Evolutionary conservation across 1,140 invertebrate species (phyloP).

Genomic region (Drosophila novamexicana): DNA sequence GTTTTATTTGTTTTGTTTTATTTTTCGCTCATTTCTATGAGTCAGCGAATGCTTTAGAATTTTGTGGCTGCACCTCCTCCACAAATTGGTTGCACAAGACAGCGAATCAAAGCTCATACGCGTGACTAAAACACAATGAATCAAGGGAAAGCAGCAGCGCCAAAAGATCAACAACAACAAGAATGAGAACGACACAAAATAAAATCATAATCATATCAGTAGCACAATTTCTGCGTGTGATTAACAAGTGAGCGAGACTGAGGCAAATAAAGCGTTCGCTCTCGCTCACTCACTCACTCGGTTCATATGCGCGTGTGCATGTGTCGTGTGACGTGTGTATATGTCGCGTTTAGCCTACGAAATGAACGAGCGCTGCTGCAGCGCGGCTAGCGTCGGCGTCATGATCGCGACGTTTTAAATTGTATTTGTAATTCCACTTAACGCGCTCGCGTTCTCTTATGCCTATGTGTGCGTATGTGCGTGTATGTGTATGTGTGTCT

Average conservation of each 20-base stretch:
- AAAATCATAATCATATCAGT: conserved; percentile 71
- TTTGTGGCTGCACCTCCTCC: conserved; percentile 3
- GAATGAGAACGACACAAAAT: conserved; percentile 32
- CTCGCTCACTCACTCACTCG: not conserved
- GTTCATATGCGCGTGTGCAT: conserved; percentile 1
- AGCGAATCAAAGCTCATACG: conserved; percentile 68
- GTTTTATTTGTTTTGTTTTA: not conserved
- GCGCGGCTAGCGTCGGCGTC: conserved; percentile 25
- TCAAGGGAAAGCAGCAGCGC: conserved; percentile 19
- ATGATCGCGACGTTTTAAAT: conserved; percentile 33
- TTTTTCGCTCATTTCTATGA: conserved; percentile 3
- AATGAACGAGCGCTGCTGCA: not conserved
- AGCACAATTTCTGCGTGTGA: conserved; percentile 50
- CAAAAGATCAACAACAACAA: conserved; percentile 12
- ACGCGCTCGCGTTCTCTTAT: conserved; percentile 9
- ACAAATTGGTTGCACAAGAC: conserved; percentile 30
- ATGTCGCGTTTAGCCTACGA: conserved; percentile 5
- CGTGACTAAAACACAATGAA: conserved; percentile 61
- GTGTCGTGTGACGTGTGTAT: conserved; percentile 4
- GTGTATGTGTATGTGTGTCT: conserved; percentile 5
- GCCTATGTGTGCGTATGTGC: not conserved
- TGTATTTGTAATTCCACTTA: conserved; percentile 27
- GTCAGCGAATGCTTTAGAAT: conserved; percentile 10
- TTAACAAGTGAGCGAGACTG: conserved; percentile 59
- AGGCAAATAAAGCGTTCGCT: not conserved